Conservation (phyloP, 2,888 invertebrate genomes). For the Bimastos eiseni region DNA sequence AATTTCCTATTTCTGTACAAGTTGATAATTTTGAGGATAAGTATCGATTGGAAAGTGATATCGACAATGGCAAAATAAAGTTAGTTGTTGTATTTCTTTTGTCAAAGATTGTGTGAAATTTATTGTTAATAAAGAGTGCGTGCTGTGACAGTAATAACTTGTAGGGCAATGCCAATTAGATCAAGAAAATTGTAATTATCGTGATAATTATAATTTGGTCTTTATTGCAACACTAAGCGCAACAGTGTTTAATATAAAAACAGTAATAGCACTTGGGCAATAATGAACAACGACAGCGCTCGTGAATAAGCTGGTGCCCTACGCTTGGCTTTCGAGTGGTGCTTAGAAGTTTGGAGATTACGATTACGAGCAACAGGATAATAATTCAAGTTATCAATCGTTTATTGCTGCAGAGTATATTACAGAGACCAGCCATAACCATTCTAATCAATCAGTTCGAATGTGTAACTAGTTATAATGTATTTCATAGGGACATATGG, state of each 20-base stretch:
- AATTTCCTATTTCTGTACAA: background rate
- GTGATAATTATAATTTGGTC: background rate
- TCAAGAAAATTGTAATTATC: background rate
- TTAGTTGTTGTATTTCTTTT: background rate
- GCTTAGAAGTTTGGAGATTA: too few relatives aligned
- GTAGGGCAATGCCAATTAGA: background rate
- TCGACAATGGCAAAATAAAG: background rate
- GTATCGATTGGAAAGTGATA: background rate
- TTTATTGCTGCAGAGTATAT: background rate
- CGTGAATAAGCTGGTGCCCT: too few relatives aligned
- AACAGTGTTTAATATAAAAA: background rate
- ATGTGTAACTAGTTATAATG: background rate
- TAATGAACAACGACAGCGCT: background rate
- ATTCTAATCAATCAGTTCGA: background rate
- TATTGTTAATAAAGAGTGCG: background rate
- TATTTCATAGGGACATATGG: background rate
- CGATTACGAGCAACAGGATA: too few relatives aligned
- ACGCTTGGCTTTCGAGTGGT: too few relatives aligned
- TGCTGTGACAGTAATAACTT: too few relatives aligned
- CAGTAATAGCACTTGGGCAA: background rate
- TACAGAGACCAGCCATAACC: background rate
- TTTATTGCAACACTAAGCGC: background rate
- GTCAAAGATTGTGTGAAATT: background rate
- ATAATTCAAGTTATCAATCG: background rate
- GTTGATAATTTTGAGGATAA: background rate